phyloP scores from a whole-genome alignment of 2,888 invertebrate species.

The Sipha maydis region DNA sequence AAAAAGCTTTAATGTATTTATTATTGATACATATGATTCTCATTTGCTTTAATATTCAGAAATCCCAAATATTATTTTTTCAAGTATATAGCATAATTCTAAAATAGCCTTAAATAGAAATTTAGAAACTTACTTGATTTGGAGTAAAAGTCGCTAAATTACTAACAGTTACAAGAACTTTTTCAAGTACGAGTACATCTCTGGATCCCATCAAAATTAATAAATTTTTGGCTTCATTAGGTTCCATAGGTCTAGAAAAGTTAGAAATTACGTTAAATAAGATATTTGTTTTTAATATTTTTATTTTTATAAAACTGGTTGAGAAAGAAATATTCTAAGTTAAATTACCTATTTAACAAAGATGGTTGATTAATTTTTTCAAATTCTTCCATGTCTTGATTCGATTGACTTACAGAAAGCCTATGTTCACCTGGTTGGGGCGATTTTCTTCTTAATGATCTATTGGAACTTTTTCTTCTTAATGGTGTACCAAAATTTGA shows the following conservation, averaged over 20 bases:
- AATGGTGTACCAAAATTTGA: slow-evolving; percentile 67
- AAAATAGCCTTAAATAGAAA: background rate
- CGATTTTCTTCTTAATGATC: slow-evolving; percentile 66
- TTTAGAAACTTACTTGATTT: slow-evolving; percentile 68
- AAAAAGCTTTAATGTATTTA: background rate
- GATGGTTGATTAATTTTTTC: slow-evolving; percentile 44
- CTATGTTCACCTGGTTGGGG: slow-evolving; percentile 56
- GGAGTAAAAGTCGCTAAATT: slow-evolving; percentile 70
- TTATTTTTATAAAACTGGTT: background rate
- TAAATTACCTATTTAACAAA: slow-evolving; percentile 41
- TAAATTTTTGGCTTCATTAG: slow-evolving; percentile 69
- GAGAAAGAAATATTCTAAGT: background rate
- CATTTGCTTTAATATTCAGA: background rate
- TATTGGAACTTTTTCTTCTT: slow-evolving; percentile 67
- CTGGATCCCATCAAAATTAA: slow-evolving; percentile 69
- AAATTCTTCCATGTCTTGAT: slow-evolving; percentile 57
- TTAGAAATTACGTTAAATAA: background rate
- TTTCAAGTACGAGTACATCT: slow-evolving; percentile 69
- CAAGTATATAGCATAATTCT: background rate
- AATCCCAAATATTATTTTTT: background rate
- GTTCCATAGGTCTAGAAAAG: slow-evolving; percentile 67
- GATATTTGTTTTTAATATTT: background rate
- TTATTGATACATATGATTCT: background rate
- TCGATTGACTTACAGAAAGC: slow-evolving; percentile 36
- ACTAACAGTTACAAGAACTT: slow-evolving; percentile 70